A percentile compares a stretch with the other conserved stretches of the same genome.
phyloP scores from a whole-genome alignment of 2,888 invertebrate species.

The Cantharis rufa region DNA sequence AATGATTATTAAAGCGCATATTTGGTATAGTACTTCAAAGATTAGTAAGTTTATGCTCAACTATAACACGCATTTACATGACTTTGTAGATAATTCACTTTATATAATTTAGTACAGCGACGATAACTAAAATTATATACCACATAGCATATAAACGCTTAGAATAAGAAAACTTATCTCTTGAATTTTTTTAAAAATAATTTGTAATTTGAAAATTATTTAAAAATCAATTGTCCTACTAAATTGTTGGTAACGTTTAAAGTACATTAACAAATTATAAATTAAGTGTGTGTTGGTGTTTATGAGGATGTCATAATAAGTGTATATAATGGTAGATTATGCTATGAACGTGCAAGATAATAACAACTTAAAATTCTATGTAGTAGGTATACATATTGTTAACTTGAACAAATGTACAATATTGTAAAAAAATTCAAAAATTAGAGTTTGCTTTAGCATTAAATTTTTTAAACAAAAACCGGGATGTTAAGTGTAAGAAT shows the following conservation, averaged over 20 bases:
- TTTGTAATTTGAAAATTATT: neutral
- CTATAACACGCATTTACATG: neutral
- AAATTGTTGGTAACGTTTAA: neutral
- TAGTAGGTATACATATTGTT: neutral
- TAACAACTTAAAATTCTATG: neutral
- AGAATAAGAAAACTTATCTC: neutral
- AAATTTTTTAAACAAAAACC: neutral
- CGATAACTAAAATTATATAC: neutral
- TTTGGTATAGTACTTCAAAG: neutral
- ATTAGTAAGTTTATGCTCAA: too few species aligned
- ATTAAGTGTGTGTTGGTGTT: neutral
- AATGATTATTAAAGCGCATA: neutral
- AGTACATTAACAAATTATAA: neutral
- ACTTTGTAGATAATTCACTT: neutral
- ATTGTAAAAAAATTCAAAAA: neutral
- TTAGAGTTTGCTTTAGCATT: neutral
- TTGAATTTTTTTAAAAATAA: neutral
- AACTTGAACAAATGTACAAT: neutral
- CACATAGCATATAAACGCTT: neutral
- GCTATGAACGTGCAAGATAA: neutral
- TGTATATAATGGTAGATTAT: neutral
- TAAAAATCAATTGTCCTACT: neutral
- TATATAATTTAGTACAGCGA: neutral
- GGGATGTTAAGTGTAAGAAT: neutral
- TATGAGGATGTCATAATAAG: neutral